phyloP scores from a whole-genome alignment of 2,797 vertebrate species.

The Sebastes steindachneri region DNA sequence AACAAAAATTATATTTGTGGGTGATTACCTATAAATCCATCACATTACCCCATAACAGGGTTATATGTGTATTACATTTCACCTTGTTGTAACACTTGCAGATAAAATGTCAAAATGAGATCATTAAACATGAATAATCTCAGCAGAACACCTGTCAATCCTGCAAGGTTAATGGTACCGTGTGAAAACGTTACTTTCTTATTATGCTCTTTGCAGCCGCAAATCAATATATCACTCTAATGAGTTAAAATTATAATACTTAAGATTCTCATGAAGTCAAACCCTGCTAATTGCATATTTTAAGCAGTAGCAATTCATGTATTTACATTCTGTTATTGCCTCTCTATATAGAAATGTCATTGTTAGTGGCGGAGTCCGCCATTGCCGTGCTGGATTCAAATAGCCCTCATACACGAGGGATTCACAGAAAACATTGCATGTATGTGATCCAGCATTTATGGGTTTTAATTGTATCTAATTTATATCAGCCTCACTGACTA shows the following conservation, averaged over 20 bases:
- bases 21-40: constrained; percentile 39
- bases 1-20: constrained; percentile 72
- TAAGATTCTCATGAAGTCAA: neutral
- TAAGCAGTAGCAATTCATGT: neutral
- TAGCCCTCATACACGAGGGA: neutral
- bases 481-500: neutral
- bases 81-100: neutral
- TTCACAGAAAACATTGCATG: neutral
- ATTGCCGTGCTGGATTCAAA: neutral
- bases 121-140: neutral
- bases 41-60: neutral
- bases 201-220: neutral
- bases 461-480: neutral
- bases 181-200: neutral
- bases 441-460: neutral
- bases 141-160: neutral
- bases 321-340: neutral
- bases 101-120: neutral
- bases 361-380: neutral
- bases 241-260: neutral
- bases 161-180: neutral
- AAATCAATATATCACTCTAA: neutral
- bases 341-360: neutral
- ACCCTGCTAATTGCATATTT: neutral
- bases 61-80: neutral